Percentiles rank a stretch among this genome's conserved stretches.
Evolutionary conservation across 2,797 vertebrate genomes (phyloP).

Genomic region (Morelia viridis): DNA sequence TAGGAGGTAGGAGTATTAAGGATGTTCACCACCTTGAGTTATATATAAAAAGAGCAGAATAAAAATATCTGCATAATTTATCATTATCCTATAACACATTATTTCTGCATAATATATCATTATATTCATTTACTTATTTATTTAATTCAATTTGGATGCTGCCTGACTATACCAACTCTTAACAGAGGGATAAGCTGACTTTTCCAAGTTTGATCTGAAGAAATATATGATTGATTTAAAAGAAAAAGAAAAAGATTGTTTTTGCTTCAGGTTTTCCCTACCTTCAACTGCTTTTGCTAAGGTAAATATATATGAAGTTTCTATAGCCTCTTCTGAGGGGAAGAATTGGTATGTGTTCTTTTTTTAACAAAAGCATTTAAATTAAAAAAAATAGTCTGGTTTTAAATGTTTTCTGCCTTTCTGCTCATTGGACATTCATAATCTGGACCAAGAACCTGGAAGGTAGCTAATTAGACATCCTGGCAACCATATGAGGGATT

Average conservation of each 20-base stretch:
- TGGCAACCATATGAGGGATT: background rate
- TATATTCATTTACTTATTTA: background rate
- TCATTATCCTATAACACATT: background rate
- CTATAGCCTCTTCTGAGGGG: background rate
- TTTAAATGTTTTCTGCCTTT: background rate
- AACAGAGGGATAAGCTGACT: background rate
- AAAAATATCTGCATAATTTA: constrained; percentile 25
- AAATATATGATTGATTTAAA: background rate
- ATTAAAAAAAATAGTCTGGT: background rate
- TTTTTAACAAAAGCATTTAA: background rate
- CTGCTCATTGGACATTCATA: background rate
- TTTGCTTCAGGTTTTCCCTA: too few relatives aligned
- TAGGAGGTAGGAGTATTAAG: background rate
- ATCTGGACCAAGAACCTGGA: background rate
- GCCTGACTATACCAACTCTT: too few relatives aligned
- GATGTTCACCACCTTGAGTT: background rate
- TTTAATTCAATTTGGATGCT: too few relatives aligned
- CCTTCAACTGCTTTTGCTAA: background rate
- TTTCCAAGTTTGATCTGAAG: constrained; percentile 52
- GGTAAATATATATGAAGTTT: background rate
- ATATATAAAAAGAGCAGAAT: too few relatives aligned
- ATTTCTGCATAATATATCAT: constrained; percentile 51
- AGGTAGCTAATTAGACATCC: background rate
- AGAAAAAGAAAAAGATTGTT: too few relatives aligned
- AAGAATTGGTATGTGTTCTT: background rate